Base-by-base conservation (phyloP, 2,113 vertebrate species). In the Rhea pennata region DNA sequence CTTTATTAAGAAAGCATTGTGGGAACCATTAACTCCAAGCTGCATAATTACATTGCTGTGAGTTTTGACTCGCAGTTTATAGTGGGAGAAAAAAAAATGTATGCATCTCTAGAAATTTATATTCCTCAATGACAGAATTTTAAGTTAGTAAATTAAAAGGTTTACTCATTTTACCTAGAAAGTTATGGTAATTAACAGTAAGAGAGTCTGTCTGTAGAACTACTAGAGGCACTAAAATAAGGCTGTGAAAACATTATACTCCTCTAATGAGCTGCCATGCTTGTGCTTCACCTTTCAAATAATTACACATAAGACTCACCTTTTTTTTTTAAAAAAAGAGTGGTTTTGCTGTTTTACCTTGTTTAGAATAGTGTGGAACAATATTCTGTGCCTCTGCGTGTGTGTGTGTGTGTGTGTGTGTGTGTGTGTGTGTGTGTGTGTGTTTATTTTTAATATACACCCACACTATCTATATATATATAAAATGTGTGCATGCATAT, bases 1-100 rank as follows among this genome's bases (percentile, higher is more conserved):
- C 94, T 98, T 97, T 98, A 97, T 96, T 98, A 96, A 97, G 93
- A 97, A 88, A 95, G 74, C 92, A 97, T 97, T 95, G 92, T 97
- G 96, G 83, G 96, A 92, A 72, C 96, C 73, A 96, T 97, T 97
- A 97, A 91, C 93, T 93, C 69, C 92, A 96, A 96, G 94, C 89
- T 94, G 95, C 94, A 84, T 96, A 96, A 95, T 96, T 95, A 91
- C 12, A 61, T 95, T 89, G 74, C 85, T 97, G 15, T 84, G 83
- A 91, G 93, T 75, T 94, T 92, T 94, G 86, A 85, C 91, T 94
- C 78, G n/a, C n/a, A 44, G 77, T 95, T 93, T 91, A 88, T 53
- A 78, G 84, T 58, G 82, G 50, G 71, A 29, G 58, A 58, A 26
- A 95, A 81, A 80, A 50, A 48, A 33, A 80, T 2, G 22, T 16